Base-by-base conservation (phyloP, 2,797 vertebrate species). In the Avahi laniger region DNA sequence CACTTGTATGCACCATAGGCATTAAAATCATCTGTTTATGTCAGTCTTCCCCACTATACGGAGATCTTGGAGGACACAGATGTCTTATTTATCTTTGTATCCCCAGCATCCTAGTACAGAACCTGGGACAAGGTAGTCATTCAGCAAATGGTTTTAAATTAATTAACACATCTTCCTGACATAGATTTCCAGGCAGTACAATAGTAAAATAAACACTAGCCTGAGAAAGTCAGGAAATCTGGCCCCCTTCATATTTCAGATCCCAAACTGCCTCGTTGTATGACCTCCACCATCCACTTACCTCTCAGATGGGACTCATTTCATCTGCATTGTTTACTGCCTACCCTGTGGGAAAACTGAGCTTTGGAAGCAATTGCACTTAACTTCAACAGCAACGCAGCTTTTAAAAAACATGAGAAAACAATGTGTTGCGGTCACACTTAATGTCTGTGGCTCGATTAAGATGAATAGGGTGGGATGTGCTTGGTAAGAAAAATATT, bases 341-440 rank as follows among this genome's bases (percentile, higher is more conserved):
- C 63, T 12, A 1, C 33, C 15, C 73, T 22, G 4, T 5, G 1
- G 7, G 20, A 38, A 11, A 5, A 0, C 6, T 59, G 30, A 28
- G 20, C 63, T 75, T 67, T 17, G 2, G 30, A 67, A 30, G 52
- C 63, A 65, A 79, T 0, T 63, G 35, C 4, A 46, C 6, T 75
- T 43, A 84, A 70, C 28, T 85, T 70, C 59, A 67, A 79, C 17
- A 26, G 86, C 48, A 75, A 63, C 6, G 50, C 17, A 46, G 73
- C 41, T 61, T 78, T 88, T 83, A 10, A 38, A 41, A 61, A 83
- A 54, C 24, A 38, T 7, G 22, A 94, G 81, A 38, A 76, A 89
- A 76, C 22, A 85, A 41, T 7, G 35, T 35, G 15, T 6, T 59
- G 38, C 80, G 91, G 83, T 82, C 41, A 33, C 2, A 73, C 33